Conservation (phyloP, 1,140 invertebrate species). For the Vollenhovia emeryi region DNA sequence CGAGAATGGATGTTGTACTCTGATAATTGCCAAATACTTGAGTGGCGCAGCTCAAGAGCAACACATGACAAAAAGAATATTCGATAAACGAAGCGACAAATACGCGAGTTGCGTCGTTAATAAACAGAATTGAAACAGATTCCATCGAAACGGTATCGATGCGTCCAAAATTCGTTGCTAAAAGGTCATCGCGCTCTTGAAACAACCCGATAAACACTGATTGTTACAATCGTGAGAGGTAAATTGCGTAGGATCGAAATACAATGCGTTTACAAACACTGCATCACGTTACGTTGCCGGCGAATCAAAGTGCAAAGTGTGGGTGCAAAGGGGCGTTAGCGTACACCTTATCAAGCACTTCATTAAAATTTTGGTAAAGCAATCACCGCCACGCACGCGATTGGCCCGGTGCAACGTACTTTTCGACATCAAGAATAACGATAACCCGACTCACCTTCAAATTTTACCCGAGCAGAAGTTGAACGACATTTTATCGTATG, state of each 20-base stretch:
- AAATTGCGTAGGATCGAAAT: constrained; percentile 25
- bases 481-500: background rate
- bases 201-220: constrained; percentile 4
- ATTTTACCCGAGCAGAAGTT: constrained; percentile 7
- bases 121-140: constrained; percentile 30
- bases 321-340: background rate
- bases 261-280: background rate
- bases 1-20: background rate
- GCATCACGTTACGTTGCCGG: background rate
- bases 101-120: background rate
- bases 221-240: constrained; percentile 11
- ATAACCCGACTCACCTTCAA: constrained; percentile 6
- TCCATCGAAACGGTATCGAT: constrained; percentile 2
- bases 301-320: background rate
- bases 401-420: constrained; percentile 7
- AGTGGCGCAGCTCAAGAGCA: background rate
- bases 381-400: background rate
- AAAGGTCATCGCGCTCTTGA: constrained; percentile 12
- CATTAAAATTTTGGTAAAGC: constrained; percentile 13
- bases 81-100: constrained; percentile 10
- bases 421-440: background rate
- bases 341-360: background rate
- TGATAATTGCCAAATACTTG: background rate
- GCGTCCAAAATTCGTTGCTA: constrained; percentile 9
- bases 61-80: background rate